phyloP scores from a whole-genome alignment of 2,888 invertebrate genomes.

The Podotricha telesiphe region DNA sequence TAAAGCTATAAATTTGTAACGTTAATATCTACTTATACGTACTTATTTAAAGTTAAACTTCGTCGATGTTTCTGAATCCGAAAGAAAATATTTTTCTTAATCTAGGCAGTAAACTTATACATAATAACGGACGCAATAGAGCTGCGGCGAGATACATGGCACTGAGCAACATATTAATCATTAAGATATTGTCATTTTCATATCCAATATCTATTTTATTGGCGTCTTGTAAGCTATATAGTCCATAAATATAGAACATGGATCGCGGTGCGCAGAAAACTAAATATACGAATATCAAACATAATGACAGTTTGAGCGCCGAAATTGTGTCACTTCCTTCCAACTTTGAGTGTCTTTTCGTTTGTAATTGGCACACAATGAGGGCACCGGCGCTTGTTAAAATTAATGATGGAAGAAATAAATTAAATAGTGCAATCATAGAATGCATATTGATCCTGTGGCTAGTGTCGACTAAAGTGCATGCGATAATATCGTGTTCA shows the following conservation, averaged over 20 bases:
- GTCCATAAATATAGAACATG: conserved; percentile 59
- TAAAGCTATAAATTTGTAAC: conserved; percentile 10
- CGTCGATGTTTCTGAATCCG: conserved; percentile 52
- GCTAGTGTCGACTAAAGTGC: conserved; percentile 79
- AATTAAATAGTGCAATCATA: conserved; percentile 69
- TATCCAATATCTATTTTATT: conserved; percentile 54
- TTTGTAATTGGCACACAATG: conserved; percentile 63
- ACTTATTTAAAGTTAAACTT: conserved; percentile 25
- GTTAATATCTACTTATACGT: neutral
- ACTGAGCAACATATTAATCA: conserved; percentile 60
- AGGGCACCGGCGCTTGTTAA: conserved; percentile 59
- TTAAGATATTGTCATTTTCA: conserved; percentile 51
- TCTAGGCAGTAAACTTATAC: conserved; percentile 54
- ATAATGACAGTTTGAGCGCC: conserved; percentile 69
- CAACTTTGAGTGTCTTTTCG: conserved; percentile 54
- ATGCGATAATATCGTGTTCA: conserved; percentile 66
- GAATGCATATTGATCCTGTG: conserved; percentile 74
- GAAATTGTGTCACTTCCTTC: conserved; percentile 59
- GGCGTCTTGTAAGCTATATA: conserved; percentile 57
- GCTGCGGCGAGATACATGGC: conserved; percentile 58
- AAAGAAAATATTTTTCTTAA: conserved; percentile 61
- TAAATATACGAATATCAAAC: conserved; percentile 64
- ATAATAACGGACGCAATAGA: conserved; percentile 56
- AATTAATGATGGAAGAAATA: conserved; percentile 67
- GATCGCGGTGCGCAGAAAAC: conserved; percentile 69